Conservation (phyloP, 2,888 invertebrate genomes). For the Anthrax anthrax region DNA sequence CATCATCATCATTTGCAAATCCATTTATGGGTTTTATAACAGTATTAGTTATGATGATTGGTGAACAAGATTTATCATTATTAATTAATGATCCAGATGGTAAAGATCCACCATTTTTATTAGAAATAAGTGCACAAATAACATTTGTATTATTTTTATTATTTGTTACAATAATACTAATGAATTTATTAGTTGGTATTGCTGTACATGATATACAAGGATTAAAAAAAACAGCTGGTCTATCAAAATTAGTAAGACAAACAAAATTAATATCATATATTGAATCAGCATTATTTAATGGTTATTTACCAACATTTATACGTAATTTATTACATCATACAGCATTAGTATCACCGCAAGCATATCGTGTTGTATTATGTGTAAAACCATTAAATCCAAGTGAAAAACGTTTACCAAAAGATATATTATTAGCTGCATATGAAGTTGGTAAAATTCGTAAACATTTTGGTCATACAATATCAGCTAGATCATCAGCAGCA, state of each 20-base stretch:
- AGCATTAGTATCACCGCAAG: constrained; percentile 65
- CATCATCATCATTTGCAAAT: constrained; percentile 66
- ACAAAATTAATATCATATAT: constrained; percentile 78
- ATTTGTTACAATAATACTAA: constrained; percentile 72
- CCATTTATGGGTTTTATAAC: constrained; percentile 75
- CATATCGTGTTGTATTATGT: constrained; percentile 65
- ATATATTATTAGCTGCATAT: constrained; percentile 66
- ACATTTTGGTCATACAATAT: constrained; percentile 51
- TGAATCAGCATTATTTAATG: constrained; percentile 66
- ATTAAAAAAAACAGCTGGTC: constrained; percentile 67
- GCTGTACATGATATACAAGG: constrained; percentile 81
- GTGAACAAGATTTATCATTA: constrained; percentile 64
- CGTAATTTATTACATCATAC: constrained; percentile 62
- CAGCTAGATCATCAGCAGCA: constrained; percentile 47
- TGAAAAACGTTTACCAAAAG: constrained; percentile 63
- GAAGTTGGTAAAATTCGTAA: constrained; percentile 67
- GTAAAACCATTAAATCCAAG: constrained; percentile 73
- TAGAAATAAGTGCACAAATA: constrained; percentile 69
- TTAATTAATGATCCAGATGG: constrained; percentile 62
- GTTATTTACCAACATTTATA: constrained; percentile 60
- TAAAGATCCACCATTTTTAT: constrained; percentile 57
- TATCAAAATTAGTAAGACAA: constrained; percentile 69
- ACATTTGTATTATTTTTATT: constrained; percentile 67
- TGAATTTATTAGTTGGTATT: constrained; percentile 75
- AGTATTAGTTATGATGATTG: constrained; percentile 80